Evolutionary conservation across 2,113 vertebrate genomes (phyloP), one percentile per base, ranked within the genome.

Genomic region (Zootoca vivipara): DNA sequence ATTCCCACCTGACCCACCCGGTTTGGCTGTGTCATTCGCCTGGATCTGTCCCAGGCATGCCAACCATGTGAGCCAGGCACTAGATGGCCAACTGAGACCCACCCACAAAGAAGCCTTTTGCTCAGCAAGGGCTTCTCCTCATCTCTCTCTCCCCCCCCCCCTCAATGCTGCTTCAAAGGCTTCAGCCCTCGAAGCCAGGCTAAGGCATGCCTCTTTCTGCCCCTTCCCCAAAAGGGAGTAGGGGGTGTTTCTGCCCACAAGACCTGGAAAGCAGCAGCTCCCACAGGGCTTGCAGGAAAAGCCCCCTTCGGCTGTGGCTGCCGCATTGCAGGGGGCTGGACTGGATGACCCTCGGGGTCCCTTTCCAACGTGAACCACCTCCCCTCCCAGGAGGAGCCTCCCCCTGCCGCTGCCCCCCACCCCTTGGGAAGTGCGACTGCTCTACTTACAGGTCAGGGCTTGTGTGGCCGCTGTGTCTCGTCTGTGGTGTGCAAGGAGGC

Each of bases 361-460:
- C 46, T 46, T 9, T 46, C 42, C 42, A 2, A 46, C 42, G 42
- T 1, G 42, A 46, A 7, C 46, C 46, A 46, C 42, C 42, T 46
- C 42, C 42, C 42, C 42, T 67, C 22, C 73, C 24, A 38, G 40
- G 20, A 38, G 33, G 75, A 0, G 38, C 46, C 46, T 46, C 46
- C 46, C 10, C 75, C 77, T 78, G 26, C 77, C 3, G 28, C 13
- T 24, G 22, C 42, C 46, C 15, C 15, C 1, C 24, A 10, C 4
- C 22, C 8, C 16, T 0, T 0, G 1, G 2, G 15, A 52, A n/a
- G 13, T 5, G 42, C 30, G 26, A 20, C 30, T 1, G 70, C 20
- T 6, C 15, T 22, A 42, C 87, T 88, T 67, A 88, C 87, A 5
- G 72, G 67, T 88, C 87, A 88, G 3, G 80, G 87, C 70, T 83